Conservation (phyloP, 1,140 invertebrate genomes). For the Sitophilus oryzae region DNA sequence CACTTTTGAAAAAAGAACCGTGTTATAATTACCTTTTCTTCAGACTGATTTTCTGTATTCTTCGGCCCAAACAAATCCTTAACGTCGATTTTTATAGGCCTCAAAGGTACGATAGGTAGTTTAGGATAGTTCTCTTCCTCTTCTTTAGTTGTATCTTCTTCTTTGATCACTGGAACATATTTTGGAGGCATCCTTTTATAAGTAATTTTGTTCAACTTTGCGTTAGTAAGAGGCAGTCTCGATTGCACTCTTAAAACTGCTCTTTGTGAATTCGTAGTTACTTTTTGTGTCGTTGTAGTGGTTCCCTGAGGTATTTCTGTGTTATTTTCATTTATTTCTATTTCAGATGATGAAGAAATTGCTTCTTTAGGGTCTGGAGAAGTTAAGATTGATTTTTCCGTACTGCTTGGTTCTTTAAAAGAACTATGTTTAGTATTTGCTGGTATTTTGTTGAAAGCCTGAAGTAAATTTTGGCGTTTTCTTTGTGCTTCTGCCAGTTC, state of each 20-base stretch:
- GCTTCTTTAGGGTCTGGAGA: not conserved
- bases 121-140: conserved; percentile 17
- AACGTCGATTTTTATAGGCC: conserved; percentile 36
- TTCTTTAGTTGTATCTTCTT: not conserved
- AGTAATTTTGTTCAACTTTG: not conserved
- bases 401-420: not conserved
- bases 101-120: conserved; percentile 19
- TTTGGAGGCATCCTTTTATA: not conserved
- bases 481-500: conserved; percentile 29
- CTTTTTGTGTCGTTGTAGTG: conserved; percentile 29
- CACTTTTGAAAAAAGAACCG: conserved; percentile 23
- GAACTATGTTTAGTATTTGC: not conserved
- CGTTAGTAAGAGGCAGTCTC: not conserved
- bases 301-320: conserved; percentile 1
- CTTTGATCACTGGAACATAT: not conserved
- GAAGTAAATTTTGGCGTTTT: conserved; percentile 27
- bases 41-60: conserved; percentile 9
- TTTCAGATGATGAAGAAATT: not conserved
- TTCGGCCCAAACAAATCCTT: conserved; percentile 36
- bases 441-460: too few species aligned
- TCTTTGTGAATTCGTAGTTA: conserved; percentile 9
- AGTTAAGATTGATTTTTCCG: not conserved
- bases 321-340: conserved; percentile 18
- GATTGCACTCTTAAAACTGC: too few species aligned
- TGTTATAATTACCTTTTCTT: conserved; percentile 12